A percentile compares a stretch with the other conserved stretches of the same genome.
Evolutionary conservation across 2,888 invertebrate genomes (phyloP).

Genomic region (Himalopsyche tibetana): DNA sequence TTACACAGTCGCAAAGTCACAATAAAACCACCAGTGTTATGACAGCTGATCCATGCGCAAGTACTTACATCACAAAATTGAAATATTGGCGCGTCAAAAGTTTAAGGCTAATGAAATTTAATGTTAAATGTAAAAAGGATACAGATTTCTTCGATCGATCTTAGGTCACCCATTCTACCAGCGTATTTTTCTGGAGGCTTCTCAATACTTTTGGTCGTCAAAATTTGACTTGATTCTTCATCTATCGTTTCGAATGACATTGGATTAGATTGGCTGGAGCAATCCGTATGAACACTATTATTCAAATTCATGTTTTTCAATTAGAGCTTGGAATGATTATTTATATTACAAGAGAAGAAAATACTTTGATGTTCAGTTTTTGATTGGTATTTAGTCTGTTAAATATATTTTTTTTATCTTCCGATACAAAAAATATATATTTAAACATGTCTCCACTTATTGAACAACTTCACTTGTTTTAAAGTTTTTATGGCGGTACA

Average conservation of each 20-base stretch:
- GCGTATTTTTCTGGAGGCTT: conserved; percentile 60
- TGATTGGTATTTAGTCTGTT: neutral
- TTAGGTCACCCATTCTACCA: conserved; percentile 62
- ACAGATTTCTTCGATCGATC: conserved; percentile 68
- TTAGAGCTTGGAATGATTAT: too few species aligned
- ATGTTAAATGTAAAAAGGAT: conserved; percentile 66
- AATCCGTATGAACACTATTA: neutral
- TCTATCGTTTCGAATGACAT: conserved; percentile 57
- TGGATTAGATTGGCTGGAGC: conserved; percentile 51
- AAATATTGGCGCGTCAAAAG: conserved; percentile 17
- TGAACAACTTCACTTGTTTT: neutral
- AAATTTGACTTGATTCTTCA: conserved; percentile 2
- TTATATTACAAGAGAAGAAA: too few species aligned
- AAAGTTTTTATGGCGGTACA: neutral
- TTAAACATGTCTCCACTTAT: neutral
- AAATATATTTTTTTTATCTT: neutral
- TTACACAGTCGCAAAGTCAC: neutral
- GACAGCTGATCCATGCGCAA: conserved; percentile 4
- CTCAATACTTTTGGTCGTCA: neutral
- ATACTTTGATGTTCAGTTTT: too few species aligned
- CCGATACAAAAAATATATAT: neutral
- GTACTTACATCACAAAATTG: conserved; percentile 1
- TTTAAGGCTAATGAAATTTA: neutral
- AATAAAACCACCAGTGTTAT: neutral
- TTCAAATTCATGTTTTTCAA: conserved; percentile 16